Base-by-base conservation (phyloP, 2,113 vertebrate genomes). In the Lepidothrix coronata region DNA sequence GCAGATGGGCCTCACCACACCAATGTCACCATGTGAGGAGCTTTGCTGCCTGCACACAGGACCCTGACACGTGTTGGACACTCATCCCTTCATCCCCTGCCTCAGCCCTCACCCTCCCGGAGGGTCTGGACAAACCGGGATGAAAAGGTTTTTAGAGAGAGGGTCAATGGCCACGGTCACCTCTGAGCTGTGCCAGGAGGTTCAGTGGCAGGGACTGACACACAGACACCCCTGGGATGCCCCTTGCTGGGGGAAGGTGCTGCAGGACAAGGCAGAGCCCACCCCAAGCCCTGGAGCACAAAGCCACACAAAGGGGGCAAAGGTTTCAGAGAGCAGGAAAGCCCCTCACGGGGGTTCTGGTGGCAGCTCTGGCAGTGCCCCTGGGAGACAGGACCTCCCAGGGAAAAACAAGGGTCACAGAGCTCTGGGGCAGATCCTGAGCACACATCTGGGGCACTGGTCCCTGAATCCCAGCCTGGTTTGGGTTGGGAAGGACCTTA, bases 11-110 rank as follows among this genome's bases (percentile, higher is more conserved):
- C 11, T 35, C 71, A 5, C 6, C 4, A 4, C 62, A 14, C 18
- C 5, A 1, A 3, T 28, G 54, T 39, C 88, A n/a, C 71, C 31
- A 0, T 3, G 0, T 1, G 33, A 68, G 35, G 75, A 70, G n/a
- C 54, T 61, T 27, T 66, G 31, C 35, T 33, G 37, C 44, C 44
- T 5, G 27, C 44, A 17, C 31, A 3, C 11, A 4, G 2, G 28
- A 44, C 52, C 67, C 78, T 1, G 4, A 13, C 8, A 1, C 1
- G 4, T 27, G 72, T 39, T 14, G 18, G 52, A 28, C 35, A 6
- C 48, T 48, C 48, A 48, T 23, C 22, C 48, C 48, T 62, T n/a
- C 3, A 3, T 1, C 33, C n/a, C 27, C n/a, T 5, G 10, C 57
- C 61, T 21, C 8, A 0, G 18, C 66, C 5, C 28, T 27, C 2